Conservation (phyloP, 2,888 invertebrate genomes). For the Chorisops tibialis region DNA sequence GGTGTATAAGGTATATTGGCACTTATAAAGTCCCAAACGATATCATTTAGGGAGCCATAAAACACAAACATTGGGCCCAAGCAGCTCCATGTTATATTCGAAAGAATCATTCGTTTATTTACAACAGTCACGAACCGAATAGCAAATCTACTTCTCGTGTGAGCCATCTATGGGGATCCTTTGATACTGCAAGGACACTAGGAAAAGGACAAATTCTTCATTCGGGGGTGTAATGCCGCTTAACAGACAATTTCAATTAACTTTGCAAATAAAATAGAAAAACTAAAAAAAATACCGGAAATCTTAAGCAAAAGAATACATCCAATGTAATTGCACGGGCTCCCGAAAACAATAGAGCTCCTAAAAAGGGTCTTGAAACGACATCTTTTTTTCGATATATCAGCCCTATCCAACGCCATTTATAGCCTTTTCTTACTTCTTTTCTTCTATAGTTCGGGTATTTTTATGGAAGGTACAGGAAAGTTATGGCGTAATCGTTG, state of each 20-base stretch:
- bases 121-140: constrained; percentile 23
- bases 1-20: constrained; percentile 19
- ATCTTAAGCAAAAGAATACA: background rate
- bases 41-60: constrained; percentile 25
- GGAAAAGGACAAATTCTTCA: background rate
- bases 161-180: background rate
- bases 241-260: constrained; percentile 20
- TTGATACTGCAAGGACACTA: background rate
- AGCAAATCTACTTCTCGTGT: background rate
- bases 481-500: constrained; percentile 30
- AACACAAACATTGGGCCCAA: constrained; percentile 13
- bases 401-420: too few species aligned
- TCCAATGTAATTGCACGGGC: background rate
- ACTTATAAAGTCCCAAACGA: constrained; percentile 23
- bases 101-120: constrained; percentile 6
- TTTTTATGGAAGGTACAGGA: constrained; percentile 18
- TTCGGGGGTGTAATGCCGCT: background rate
- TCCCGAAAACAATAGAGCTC: background rate
- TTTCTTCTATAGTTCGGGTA: background rate
- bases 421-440: background rate
- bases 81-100: constrained; percentile 16
- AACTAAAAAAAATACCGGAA: too few species aligned
- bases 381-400: too few species aligned
- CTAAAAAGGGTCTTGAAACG: background rate
- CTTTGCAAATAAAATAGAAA: background rate